Percentiles rank a stretch among this genome's conserved stretches.
Conservation (phyloP, 2,797 vertebrate genomes). For the Aulostomus chinensis region DNA sequence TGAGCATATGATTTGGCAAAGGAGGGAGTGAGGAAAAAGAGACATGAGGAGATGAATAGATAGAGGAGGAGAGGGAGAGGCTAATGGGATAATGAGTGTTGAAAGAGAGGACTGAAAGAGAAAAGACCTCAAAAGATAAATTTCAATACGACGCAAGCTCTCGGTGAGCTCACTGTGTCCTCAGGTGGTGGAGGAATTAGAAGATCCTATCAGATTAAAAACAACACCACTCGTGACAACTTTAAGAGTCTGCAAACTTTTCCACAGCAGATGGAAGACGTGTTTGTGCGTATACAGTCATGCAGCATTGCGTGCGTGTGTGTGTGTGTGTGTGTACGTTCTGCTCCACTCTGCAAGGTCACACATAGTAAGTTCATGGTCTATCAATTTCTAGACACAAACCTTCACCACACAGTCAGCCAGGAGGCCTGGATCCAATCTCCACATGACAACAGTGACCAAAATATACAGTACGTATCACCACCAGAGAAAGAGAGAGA, state of each 20-base stretch:
- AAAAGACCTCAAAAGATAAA: conserved; percentile 7
- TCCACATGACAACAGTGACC: conserved; percentile 70
- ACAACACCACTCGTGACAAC: conserved; percentile 19
- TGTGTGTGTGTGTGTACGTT: conserved; percentile 6
- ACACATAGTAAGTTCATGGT: conserved; percentile 59
- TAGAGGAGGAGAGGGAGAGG: conserved; percentile 38
- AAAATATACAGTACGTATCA: conserved; percentile 54
- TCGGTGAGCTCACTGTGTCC: conserved; percentile 29
- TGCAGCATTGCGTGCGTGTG: background rate
- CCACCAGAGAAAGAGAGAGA: conserved; percentile 12
- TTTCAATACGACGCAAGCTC: conserved; percentile 28
- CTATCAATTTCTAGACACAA: conserved; percentile 51
- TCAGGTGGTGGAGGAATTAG: conserved; percentile 31
- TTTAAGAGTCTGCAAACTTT: conserved; percentile 21
- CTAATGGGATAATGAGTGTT: conserved; percentile 13
- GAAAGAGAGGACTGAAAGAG: conserved; percentile 2
- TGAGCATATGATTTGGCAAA: conserved; percentile 55
- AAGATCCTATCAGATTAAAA: conserved; percentile 42
- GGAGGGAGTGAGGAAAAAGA: conserved; percentile 12
- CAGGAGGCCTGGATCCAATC: conserved; percentile 74
- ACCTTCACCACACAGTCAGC: conserved; percentile 51
- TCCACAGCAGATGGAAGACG: conserved; percentile 29
- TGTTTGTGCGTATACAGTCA: conserved; percentile 8
- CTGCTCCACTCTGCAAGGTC: conserved; percentile 34
- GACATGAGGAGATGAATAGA: conserved; percentile 23